Conservation (phyloP, 2,888 invertebrate species). For the Conomelus anceps region DNA sequence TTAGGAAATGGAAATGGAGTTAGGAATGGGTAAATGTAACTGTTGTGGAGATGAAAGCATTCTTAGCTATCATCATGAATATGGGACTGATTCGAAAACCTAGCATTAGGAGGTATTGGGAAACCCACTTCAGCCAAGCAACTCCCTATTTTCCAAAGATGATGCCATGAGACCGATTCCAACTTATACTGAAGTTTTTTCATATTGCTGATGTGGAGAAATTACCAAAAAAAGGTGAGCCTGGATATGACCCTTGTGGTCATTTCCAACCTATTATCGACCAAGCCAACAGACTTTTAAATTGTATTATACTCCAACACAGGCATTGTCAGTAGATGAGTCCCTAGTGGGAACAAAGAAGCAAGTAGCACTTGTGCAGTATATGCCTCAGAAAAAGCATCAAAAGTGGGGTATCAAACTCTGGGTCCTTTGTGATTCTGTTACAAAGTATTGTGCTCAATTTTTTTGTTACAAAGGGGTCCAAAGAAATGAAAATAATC, state of each 20-base stretch:
- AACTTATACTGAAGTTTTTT: constrained; percentile 17
- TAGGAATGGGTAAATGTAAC: constrained; percentile 15
- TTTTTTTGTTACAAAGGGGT: constrained; percentile 13
- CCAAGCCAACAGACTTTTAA: constrained; percentile 16
- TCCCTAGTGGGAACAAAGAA: constrained; percentile 15
- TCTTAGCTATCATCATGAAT: constrained; percentile 13
- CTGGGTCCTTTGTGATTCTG: constrained; percentile 17
- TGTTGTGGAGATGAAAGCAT: constrained; percentile 10
- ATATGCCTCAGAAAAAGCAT: constrained; percentile 16
- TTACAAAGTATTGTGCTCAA: constrained; percentile 13
- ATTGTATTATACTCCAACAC: background rate
- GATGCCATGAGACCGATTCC: constrained; percentile 5
- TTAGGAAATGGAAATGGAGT: too few relatives aligned
- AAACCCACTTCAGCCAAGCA: background rate
- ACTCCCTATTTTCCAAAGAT: constrained; percentile 17
- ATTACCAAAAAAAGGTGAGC: background rate
- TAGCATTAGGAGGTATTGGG: constrained; percentile 4
- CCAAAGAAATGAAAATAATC: background rate
- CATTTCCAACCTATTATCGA: constrained; percentile 15
- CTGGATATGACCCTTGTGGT: constrained; percentile 13
- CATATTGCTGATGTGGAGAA: constrained; percentile 2
- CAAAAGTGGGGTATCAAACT: constrained; percentile 17
- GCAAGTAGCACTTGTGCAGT: constrained; percentile 1
- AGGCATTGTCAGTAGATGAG: constrained; percentile 14
- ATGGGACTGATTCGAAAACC: constrained; percentile 13